Evolutionary conservation across 2,888 invertebrate genomes (phyloP).

Genomic region (Tanytarsus gracilentus): DNA sequence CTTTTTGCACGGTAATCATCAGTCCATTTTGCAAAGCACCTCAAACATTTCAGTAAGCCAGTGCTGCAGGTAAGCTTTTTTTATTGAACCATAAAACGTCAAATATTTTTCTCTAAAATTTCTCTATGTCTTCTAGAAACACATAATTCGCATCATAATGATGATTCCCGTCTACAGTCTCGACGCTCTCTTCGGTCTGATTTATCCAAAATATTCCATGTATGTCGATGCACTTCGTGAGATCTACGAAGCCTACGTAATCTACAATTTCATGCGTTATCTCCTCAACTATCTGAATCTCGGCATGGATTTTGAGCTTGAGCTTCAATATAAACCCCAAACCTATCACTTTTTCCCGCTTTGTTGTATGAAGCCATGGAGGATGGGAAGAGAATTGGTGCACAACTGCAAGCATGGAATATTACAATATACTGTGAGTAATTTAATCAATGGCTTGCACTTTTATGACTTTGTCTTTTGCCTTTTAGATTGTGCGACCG

Average conservation of each 20-base stretch:
- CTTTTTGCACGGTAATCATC: too few relatives aligned
- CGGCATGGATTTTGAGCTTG: slow-evolving; percentile 75
- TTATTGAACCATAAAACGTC: neutral
- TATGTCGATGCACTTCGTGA: slow-evolving; percentile 89
- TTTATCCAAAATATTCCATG: slow-evolving; percentile 78
- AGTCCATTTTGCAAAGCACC: slow-evolving; percentile 66
- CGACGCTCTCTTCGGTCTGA: slow-evolving; percentile 71
- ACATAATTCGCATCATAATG: slow-evolving; percentile 24
- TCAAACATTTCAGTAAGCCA: slow-evolving; percentile 78
- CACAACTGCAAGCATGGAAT: slow-evolving; percentile 95
- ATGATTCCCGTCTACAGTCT: slow-evolving; percentile 33
- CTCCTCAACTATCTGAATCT: slow-evolving; percentile 81
- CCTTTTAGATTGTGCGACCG: slow-evolving; percentile 25
- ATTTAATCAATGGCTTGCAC: slow-evolving; percentile 65
- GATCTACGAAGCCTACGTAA: slow-evolving; percentile 96
- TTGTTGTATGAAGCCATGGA: slow-evolving; percentile 86
- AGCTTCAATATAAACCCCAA: slow-evolving; percentile 71
- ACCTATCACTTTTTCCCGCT: slow-evolving; percentile 81
- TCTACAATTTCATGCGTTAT: slow-evolving; percentile 96
- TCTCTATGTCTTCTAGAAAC: slow-evolving; percentile 1
- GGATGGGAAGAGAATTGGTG: slow-evolving; percentile 87
- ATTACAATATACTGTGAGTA: slow-evolving; percentile 78
- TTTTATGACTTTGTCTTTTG: slow-evolving; percentile 29
- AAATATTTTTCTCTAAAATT: slow-evolving; percentile 33
- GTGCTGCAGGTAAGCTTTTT: slow-evolving; percentile 36